phyloP scores from a whole-genome alignment of 1,140 invertebrate species.

The Chrysomallon squamiferum region DNA sequence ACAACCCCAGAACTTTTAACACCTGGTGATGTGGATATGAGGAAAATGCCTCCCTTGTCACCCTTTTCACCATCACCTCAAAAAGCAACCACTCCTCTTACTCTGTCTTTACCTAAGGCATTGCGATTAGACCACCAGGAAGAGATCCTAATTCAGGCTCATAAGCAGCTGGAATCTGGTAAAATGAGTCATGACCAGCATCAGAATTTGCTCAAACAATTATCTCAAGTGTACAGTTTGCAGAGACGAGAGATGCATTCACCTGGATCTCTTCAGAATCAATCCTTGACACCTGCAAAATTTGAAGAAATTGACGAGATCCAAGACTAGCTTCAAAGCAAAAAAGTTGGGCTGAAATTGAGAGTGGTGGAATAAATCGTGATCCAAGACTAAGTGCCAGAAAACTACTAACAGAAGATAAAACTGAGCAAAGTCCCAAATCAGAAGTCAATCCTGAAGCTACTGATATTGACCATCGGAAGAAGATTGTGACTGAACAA shows the following conservation, averaged over 20 bases:
- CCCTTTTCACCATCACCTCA: neutral
- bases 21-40: slow-evolving; percentile 25
- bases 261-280: neutral
- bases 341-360: slow-evolving; percentile 5
- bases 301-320: neutral
- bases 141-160: slow-evolving; percentile 82
- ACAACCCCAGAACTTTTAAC: slow-evolving; percentile 18
- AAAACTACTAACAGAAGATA: slow-evolving; percentile 12
- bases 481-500: neutral
- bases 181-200: slow-evolving; percentile 80
- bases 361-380: no score
- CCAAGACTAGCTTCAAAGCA: slow-evolving; percentile 1
- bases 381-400: no score
- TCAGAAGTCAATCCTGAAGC: neutral
- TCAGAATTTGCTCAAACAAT: slow-evolving; percentile 76
- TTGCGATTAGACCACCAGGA: slow-evolving; percentile 62
- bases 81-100: slow-evolving; percentile 1
- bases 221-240: slow-evolving; percentile 75
- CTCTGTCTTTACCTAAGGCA: slow-evolving; percentile 22
- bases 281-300: neutral
- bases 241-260: slow-evolving; percentile 66
- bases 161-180: slow-evolving; percentile 79
- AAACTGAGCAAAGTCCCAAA: neutral
- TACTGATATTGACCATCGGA: slow-evolving; percentile 8
- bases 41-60: slow-evolving; percentile 12